A percentile compares a stretch with the other conserved stretches of the same genome.
Conservation (phyloP, 2,113 vertebrate genomes). For the Athene noctua region DNA sequence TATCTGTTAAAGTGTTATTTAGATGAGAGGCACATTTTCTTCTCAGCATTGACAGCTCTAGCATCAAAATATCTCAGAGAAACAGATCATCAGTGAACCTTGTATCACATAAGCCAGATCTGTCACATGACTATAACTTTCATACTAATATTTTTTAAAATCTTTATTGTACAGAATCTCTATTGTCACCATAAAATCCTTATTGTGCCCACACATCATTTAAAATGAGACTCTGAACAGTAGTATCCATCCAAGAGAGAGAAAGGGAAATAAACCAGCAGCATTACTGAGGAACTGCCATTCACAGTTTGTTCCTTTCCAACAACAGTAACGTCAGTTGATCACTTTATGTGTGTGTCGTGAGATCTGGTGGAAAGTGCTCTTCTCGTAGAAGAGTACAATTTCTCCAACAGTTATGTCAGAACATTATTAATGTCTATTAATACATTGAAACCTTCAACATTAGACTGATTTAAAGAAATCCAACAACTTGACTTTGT, state of each 20-base stretch:
- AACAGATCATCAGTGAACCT: neutral
- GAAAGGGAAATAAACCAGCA: neutral
- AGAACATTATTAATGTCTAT: neutral
- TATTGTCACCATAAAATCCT: neutral
- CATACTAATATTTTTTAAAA: rapidly evolving
- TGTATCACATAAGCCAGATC: neutral
- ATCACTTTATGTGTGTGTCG: neutral
- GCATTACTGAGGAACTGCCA: neutral
- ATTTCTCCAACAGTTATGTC: neutral
- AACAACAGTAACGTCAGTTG: neutral
- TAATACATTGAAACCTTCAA: neutral
- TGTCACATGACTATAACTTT: neutral
- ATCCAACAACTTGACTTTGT: neutral
- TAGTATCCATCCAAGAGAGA: neutral
- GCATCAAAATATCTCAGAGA: neutral
- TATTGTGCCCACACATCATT: neutral
- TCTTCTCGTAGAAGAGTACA: neutral
- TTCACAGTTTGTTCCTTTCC: neutral
- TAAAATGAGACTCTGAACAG: neutral
- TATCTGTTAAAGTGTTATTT: neutral
- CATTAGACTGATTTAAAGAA: neutral
- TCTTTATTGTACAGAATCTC: neutral
- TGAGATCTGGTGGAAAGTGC: neutral
- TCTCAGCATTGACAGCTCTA: neutral
- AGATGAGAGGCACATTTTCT: neutral